Evolutionary conservation across 2,888 invertebrate species (phyloP).

Genomic region (Thereva nobilitata): DNA sequence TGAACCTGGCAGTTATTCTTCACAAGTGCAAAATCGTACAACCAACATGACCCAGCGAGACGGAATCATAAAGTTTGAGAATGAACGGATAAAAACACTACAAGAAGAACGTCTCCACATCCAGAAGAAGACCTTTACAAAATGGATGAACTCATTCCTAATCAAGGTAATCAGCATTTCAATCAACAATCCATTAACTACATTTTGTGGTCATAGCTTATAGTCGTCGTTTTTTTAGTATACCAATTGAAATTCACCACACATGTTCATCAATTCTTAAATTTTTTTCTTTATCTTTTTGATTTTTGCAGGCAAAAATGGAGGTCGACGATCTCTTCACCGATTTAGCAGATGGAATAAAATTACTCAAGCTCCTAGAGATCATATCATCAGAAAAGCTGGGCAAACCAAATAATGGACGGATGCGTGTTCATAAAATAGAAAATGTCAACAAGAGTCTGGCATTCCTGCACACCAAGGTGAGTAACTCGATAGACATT

Average conservation of each 20-base stretch:
- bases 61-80: slow-evolving; percentile 93
- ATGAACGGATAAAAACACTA: slow-evolving; percentile 92
- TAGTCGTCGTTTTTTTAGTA: too few relatives aligned
- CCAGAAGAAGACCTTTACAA: slow-evolving; percentile 99
- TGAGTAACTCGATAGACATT: slow-evolving; percentile 50
- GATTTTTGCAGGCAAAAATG: slow-evolving; percentile 82
- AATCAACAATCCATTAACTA: slow-evolving; percentile 27
- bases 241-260: neutral
- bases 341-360: slow-evolving; percentile 94
- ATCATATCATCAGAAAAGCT: slow-evolving; percentile 98
- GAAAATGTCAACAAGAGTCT: slow-evolving; percentile 98
- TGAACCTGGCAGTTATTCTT: slow-evolving; percentile 69
- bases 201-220: neutral
- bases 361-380: slow-evolving; percentile 90
- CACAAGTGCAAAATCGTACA: slow-evolving; percentile 68
- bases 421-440: slow-evolving; percentile 97
- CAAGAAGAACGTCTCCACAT: slow-evolving; percentile 97
- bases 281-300: slow-evolving; percentile 30
- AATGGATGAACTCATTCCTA: slow-evolving; percentile 98
- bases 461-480: slow-evolving; percentile 94
- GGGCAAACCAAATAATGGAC: slow-evolving; percentile 93
- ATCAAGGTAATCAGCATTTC: slow-evolving; percentile 72
- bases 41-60: slow-evolving; percentile 87
- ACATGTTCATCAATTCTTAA: neutral
- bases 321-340: slow-evolving; percentile 97